Base-by-base conservation (phyloP, 2,888 invertebrate genomes). In the Raillietiella orientalis region DNA sequence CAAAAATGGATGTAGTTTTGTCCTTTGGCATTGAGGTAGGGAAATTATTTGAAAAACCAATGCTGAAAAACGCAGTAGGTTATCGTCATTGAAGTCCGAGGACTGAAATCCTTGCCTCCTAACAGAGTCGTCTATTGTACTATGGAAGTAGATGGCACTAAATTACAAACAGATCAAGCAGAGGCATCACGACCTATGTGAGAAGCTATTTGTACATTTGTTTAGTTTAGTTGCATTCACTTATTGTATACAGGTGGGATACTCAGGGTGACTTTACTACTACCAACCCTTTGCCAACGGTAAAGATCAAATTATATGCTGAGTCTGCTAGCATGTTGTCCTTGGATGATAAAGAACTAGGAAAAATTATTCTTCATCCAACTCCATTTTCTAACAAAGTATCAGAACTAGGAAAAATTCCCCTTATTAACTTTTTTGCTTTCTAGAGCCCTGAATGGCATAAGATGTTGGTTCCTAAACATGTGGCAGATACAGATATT, bases 131-230 rank as follows among this genome's bases (percentile, higher is more conserved):
- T 96, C 26, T 96, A 96, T 53, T 99, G 96, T 50, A 96, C 93
- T 13, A 99, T 96, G 96, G 96, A 99, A 52, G 87, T 96, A 19
- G 96, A 99, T 50, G 87, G 90, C 23, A 87, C 90, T 44, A 96
- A 96, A 47, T 56, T 96, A 31, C 93, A 96, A 53, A 96, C 96
- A 3, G 96, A 93, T 52, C 93, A 93, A 52, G 93, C 93, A 1
- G 93, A 96, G 52, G 93, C 93, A 14, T 84, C 87, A 3, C 93
- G 90, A 49, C 93, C 96, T 26, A 77, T 79, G 79, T 69, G 45
- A 59, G 59, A 52, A 25, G 17, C 13, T 4, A 10, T 19, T 26
- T 15, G 19, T 8, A 17, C 19, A 17, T 13, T 21, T 28, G 13
- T 27, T 10, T 26, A 14, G n/a, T 9, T n/a, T 8, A 12, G 3